Conservation (phyloP, 2,888 invertebrate species). For the Stenodera caucasica region DNA sequence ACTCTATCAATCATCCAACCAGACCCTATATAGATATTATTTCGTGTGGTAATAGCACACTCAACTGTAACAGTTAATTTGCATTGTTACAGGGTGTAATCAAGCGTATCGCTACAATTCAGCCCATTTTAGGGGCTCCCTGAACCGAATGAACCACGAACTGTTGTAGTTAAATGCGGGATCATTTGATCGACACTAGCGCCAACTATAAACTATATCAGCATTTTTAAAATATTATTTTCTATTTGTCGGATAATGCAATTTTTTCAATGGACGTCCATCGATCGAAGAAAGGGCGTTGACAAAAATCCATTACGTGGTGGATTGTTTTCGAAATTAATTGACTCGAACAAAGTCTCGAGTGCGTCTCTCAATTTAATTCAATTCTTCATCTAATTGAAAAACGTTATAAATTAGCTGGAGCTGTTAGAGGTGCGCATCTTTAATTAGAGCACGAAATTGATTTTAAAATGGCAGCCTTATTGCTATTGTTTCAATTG, state of each 20-base stretch:
- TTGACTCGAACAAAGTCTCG: neutral
- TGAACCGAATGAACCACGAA: neutral
- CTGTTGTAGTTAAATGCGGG: neutral
- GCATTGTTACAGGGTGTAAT: neutral
- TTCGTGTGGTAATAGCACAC: neutral
- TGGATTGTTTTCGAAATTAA: neutral
- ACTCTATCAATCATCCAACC: no score
- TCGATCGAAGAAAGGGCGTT: neutral
- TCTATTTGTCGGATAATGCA: no score
- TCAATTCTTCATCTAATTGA: neutral
- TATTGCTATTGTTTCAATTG: no score
- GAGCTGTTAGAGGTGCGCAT: neutral
- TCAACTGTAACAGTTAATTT: neutral
- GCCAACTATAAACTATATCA: no score
- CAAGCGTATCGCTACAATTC: neutral
- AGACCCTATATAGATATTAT: neutral
- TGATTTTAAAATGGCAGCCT: neutral
- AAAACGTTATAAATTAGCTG: neutral
- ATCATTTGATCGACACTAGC: no score
- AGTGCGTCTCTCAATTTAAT: neutral
- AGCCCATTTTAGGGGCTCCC: neutral
- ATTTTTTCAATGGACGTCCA: no score
- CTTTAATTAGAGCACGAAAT: neutral
- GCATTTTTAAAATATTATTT: no score
- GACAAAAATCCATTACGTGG: neutral